These are phyloP conservation scores for Drosophila peninsularis DNA, from an alignment of 2,888 invertebrate species.

Conservation along the genomic window DNA sequence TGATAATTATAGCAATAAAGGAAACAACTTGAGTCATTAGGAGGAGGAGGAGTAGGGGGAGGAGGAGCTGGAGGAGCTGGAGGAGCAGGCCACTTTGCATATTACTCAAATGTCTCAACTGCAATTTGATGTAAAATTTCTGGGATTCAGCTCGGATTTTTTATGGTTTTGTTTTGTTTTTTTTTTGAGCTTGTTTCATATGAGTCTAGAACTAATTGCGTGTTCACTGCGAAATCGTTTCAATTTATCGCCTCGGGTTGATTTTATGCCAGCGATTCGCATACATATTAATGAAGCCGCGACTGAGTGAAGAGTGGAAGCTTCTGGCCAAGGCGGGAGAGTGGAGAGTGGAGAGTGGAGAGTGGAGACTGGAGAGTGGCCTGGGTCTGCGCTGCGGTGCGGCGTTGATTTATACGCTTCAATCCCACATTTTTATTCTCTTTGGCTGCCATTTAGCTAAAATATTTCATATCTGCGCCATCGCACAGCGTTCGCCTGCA, in stretches of 20 bases:
- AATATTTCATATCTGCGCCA: conserved; percentile 81
- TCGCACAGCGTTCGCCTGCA: conserved; percentile 61
- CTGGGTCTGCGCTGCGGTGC: conserved; percentile 2
- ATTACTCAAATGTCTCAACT: conserved; percentile 62
- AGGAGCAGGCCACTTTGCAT: conserved; percentile 34
- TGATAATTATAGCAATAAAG: conserved; percentile 9
- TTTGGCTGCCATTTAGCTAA: conserved; percentile 82
- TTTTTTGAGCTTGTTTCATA: conserved; percentile 34
- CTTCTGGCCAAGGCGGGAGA: conserved; percentile 6
- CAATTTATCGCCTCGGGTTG: conserved; percentile 79
- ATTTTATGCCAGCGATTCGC: conserved; percentile 68
- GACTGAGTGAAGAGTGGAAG: conserved; percentile 31
- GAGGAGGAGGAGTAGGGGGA: background rate
- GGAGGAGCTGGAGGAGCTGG: rapidly evolving
- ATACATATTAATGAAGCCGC: conserved; percentile 71
- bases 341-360: background rate
- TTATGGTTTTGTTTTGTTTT: conserved; percentile 5
- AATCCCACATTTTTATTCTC: conserved; percentile 83
- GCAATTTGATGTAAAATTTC: conserved; percentile 57
- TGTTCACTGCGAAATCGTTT: conserved; percentile 76
- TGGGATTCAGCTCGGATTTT: background rate
- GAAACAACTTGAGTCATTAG: conserved; percentile 3
- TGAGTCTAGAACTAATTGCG: conserved; percentile 74
- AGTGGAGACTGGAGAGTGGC: background rate
- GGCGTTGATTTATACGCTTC: conserved; percentile 83